Base-by-base conservation (phyloP, 2,888 invertebrate genomes). In the Deroplatys truncata region DNA sequence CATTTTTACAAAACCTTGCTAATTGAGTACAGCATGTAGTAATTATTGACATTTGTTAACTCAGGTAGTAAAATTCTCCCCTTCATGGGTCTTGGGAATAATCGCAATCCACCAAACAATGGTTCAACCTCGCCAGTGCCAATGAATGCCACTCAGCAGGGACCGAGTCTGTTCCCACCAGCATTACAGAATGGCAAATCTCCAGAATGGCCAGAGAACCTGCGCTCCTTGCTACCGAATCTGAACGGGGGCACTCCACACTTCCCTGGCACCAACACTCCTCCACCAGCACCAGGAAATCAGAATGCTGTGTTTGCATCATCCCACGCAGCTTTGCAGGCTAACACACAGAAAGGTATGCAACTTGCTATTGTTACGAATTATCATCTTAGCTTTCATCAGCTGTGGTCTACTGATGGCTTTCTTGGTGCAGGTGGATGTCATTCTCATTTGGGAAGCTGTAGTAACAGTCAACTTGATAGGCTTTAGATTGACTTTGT, bases 31-130 rank as follows among this genome's bases (percentile, higher is more conserved):
- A 13, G 13, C 7, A 0, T 43, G 43, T 43, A 1, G 43, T 43
- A 43, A 43, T 43, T 0, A 43, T 72, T 20, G 56, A 72, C 25
- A 72, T 72, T 72, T 72, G 56, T 72, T 72, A 90, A 92, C 91
- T 90, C 92, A 94, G 95, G 94, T 93, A 95, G 94, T 93, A 95
- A 95, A 94, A 94, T 95, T 92, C 93, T 95, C 92, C 94, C 95
- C 90, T 95, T 94, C 92, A 93, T 94, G 92, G 92, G 92, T 72
- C 90, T 90, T n/a, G 90, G 90, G 15, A 88, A 84, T 56, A 82
- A 82, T 85, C 43, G 85, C 28, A 88, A 84, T 31, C 20, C 90
- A 10, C 31, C 89, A 82, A 90, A 88, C 87, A 87, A 84, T 35
- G 89, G 90, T 84, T 84, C 89, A 49, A 84, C 90, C 10, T 90